Conservation (phyloP, 2,888 invertebrate genomes). For the Mythimna lalbum region DNA sequence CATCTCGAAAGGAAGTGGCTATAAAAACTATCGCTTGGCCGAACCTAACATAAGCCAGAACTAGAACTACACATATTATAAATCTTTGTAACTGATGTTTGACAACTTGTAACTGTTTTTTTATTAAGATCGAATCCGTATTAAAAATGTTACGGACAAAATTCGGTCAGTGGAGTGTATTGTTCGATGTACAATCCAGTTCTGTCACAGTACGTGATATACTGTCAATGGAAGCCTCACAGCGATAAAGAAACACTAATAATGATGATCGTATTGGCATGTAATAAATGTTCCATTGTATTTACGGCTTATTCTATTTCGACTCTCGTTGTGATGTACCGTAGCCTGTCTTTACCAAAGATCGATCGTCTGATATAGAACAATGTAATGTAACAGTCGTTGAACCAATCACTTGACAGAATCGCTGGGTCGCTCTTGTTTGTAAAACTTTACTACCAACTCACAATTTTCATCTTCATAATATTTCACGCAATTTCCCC, state of each 20-base stretch:
- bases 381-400: conserved; percentile 27
- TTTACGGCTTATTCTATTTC: conserved; percentile 61
- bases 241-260: conserved; percentile 49
- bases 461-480: conserved; percentile 61
- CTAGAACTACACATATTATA: conserved; percentile 44
- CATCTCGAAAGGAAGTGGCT: conserved; percentile 55
- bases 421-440: conserved; percentile 17
- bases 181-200: conserved; percentile 52
- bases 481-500: conserved; percentile 59
- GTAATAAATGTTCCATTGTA: conserved; percentile 68
- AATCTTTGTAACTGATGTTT: conserved; percentile 53
- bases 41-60: conserved; percentile 38
- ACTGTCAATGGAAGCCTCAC: conserved; percentile 37
- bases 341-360: conserved; percentile 56
- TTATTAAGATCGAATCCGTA: conserved; percentile 41
- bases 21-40: conserved; percentile 46
- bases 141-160: conserved; percentile 38
- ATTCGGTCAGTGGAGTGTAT: conserved; percentile 37
- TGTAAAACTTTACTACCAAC: conserved; percentile 53
- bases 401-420: conserved; percentile 42
- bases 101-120: conserved; percentile 58
- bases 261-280: conserved; percentile 48
- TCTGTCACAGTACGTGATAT: conserved; percentile 51
- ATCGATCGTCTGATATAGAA: conserved; percentile 51
- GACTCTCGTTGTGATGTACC: conserved; percentile 58